phyloP scores from a whole-genome alignment of 2,797 vertebrate species.

The Pantherophis vulpinus region DNA sequence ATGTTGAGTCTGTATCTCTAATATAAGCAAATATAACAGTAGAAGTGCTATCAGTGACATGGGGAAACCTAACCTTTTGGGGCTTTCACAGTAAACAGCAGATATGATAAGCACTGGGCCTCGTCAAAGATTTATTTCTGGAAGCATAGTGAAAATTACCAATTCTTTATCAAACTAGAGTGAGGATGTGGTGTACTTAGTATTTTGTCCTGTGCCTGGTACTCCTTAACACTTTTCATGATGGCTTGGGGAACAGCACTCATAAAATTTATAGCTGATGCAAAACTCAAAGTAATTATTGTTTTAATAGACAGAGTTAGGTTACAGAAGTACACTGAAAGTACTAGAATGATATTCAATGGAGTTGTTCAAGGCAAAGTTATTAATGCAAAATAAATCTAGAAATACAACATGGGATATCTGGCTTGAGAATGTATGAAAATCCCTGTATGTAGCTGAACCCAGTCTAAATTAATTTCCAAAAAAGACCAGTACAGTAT shows the following conservation, averaged over 20 bases:
- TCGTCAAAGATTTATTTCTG: neutral
- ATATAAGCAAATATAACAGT: neutral
- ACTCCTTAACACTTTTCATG: neutral
- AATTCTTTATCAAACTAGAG: neutral
- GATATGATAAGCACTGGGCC: neutral
- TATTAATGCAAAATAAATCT: neutral
- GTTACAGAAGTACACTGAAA: neutral
- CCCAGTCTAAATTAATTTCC: neutral
- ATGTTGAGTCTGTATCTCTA: neutral
- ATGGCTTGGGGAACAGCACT: neutral
- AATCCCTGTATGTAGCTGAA: neutral
- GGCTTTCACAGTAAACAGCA: neutral
- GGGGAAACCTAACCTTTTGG: neutral
- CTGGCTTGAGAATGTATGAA: neutral
- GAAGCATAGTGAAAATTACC: neutral
- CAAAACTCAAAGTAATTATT: neutral
- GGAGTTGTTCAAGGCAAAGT: neutral
- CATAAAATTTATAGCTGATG: neutral
- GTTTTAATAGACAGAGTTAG: neutral
- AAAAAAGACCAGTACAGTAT: neutral
- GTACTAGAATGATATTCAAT: neutral
- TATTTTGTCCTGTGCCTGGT: neutral
- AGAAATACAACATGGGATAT: neutral
- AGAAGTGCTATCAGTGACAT: neutral
- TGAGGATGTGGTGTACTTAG: neutral